Conservation (phyloP, 1,140 invertebrate genomes). For the Epicauta chinensis region DNA sequence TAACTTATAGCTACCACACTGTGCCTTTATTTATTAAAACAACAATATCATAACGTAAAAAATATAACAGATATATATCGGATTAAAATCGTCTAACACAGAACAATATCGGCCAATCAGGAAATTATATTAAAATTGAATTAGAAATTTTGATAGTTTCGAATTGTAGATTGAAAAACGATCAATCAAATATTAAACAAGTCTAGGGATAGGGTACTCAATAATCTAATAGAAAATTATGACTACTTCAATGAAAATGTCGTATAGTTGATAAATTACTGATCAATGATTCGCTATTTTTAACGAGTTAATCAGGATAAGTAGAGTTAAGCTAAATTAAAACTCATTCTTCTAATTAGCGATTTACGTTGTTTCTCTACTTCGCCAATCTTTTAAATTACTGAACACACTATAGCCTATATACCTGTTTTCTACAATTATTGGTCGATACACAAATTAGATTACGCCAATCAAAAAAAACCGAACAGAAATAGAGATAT, state of each 20-base stretch:
- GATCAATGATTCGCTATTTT: constrained; percentile 14
- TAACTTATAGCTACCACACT: constrained; percentile 2
- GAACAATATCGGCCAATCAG: constrained; percentile 9
- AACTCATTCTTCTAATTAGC: background rate
- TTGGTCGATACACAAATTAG: too few relatives aligned
- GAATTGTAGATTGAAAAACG: constrained; percentile 20
- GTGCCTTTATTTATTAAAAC: constrained; percentile 2
- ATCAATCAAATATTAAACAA: constrained; percentile 13
- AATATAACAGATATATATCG: too few relatives aligned
- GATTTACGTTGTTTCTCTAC: too few relatives aligned
- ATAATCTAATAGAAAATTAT: constrained; percentile 22
- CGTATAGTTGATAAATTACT: constrained; percentile 19
- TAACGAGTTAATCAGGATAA: constrained; percentile 6
- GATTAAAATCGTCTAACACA: too few relatives aligned
- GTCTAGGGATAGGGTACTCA: constrained; percentile 1
- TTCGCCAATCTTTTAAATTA: too few relatives aligned
- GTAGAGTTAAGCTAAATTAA: background rate
- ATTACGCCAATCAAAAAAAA: too few relatives aligned
- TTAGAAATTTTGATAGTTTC: constrained; percentile 14
- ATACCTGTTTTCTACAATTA: too few relatives aligned
- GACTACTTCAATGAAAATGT: constrained; percentile 15
- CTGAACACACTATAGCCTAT: too few relatives aligned
- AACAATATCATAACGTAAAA: background rate
- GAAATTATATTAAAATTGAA: constrained; percentile 11
- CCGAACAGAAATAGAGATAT: too few relatives aligned